Evolutionary conservation across 2,888 invertebrate genomes (phyloP).

Genomic region (Lepidocyrtinus sp.): DNA sequence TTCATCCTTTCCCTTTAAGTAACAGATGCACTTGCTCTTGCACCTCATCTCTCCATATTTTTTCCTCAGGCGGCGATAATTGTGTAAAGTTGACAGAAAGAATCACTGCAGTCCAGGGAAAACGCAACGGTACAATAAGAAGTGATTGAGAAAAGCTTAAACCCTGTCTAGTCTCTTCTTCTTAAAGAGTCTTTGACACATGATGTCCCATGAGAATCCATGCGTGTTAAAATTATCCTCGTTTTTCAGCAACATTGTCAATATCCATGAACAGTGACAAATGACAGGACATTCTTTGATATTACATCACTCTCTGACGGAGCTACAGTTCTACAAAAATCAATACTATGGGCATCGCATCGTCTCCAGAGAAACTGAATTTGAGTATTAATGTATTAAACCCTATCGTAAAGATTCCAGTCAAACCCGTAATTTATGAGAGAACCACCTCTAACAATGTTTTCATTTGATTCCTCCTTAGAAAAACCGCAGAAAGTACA

Average conservation of each 20-base stretch:
- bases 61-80: slow-evolving; percentile 8
- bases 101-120: neutral
- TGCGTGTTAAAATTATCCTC: neutral
- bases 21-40: neutral
- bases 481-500: neutral
- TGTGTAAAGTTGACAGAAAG: neutral
- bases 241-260: slow-evolving; percentile 16
- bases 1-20: neutral
- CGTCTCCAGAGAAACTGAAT: too few species aligned
- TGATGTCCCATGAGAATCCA: slow-evolving; percentile 3
- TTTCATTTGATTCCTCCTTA: neutral
- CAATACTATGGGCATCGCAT: too few species aligned
- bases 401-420: neutral
- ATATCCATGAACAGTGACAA: slow-evolving; percentile 10
- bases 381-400: neutral
- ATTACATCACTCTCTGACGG: neutral
- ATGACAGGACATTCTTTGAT: slow-evolving; percentile 2
- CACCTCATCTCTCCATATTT: neutral
- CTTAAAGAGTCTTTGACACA: neutral
- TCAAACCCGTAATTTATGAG: neutral
- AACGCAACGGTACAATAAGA: neutral
- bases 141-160: neutral
- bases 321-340: too few species aligned
- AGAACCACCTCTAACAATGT: neutral
- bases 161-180: neutral